phyloP scores from a whole-genome alignment of 2,797 vertebrate species.

The Sebastes glaucus region DNA sequence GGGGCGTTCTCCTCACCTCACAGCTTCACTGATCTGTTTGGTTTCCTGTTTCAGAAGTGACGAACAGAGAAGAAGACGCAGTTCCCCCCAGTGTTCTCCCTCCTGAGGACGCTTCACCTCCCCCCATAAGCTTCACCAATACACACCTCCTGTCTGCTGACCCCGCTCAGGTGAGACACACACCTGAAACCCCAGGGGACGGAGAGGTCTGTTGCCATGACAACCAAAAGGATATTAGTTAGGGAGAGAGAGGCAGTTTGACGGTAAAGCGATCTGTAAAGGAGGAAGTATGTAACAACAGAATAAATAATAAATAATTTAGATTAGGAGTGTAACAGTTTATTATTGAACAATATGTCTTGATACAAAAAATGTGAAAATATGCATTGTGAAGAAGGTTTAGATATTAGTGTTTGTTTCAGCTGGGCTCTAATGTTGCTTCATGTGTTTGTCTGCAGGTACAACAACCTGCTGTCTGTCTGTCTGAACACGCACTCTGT shows the following conservation, averaged over 20 bases:
- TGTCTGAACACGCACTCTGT: conserved; percentile 50
- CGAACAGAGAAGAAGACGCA: conserved; percentile 84
- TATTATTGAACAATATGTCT: neutral
- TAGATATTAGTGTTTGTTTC: neutral
- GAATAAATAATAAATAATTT: neutral
- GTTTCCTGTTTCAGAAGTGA: conserved; percentile 84
- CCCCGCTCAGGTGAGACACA: conserved; percentile 48
- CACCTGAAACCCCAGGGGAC: neutral
- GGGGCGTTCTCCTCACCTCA: neutral
- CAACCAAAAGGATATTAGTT: neutral
- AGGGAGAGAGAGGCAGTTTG: neutral
- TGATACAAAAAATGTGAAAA: neutral
- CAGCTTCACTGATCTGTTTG: neutral
- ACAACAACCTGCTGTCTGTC: conserved; percentile 47
- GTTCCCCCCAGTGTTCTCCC: conserved; percentile 76
- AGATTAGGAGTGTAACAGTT: neutral
- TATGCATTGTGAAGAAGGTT: no score
- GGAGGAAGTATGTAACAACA: neutral
- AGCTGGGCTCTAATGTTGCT: neutral
- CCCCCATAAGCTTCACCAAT: conserved; percentile 75
- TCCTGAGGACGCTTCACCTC: conserved; percentile 83
- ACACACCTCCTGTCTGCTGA: conserved; percentile 34
- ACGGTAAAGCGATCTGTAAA: neutral
- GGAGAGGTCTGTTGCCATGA: neutral
- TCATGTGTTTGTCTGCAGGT: conserved; percentile 59